These are phyloP conservation scores for Pollenia labialis DNA, from an alignment of 2,888 invertebrate species.

Conservation along the genomic window DNA sequence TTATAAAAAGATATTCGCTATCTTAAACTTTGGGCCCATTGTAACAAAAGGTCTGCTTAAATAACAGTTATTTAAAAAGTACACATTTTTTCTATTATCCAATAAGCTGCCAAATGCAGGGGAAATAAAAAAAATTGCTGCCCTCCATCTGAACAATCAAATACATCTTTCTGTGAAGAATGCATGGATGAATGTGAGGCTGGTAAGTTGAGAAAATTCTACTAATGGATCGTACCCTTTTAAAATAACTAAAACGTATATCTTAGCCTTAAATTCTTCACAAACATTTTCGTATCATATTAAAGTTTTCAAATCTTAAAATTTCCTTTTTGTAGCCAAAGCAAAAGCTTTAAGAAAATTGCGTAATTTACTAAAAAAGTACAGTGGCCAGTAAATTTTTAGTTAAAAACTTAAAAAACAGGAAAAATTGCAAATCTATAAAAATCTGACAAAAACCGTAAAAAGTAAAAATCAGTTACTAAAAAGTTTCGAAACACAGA, in stretches of 20 bases:
- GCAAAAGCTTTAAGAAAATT: constrained; percentile 81
- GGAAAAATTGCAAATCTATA: constrained; percentile 53
- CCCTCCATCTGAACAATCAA: constrained; percentile 43
- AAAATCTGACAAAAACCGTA: constrained; percentile 25
- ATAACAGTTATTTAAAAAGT: too few relatives aligned
- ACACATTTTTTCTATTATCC: too few relatives aligned
- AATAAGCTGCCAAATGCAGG: constrained; percentile 60
- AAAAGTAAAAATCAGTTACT: constrained; percentile 31
- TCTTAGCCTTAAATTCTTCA: neutral
- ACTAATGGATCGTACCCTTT: constrained; percentile 77
- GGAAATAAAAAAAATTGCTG: constrained; percentile 64
- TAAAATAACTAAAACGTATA: constrained; percentile 44
- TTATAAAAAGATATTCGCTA: too few relatives aligned
- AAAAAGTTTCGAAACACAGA: constrained; percentile 29
- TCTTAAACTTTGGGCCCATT: too few relatives aligned
- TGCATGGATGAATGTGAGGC: constrained; percentile 74
- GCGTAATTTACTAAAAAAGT: constrained; percentile 81
- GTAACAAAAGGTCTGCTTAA: too few relatives aligned
- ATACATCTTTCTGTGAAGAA: constrained; percentile 72
- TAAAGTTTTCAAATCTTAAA: neutral
- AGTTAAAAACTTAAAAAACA: constrained; percentile 66
- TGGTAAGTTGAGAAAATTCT: constrained; percentile 70
- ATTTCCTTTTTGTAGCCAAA: constrained; percentile 78
- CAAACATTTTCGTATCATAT: neutral
- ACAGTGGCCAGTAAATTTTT: constrained; percentile 77